phyloP scores from a whole-genome alignment of 1,140 invertebrate genomes.

The Eriosoma lanigerum region DNA sequence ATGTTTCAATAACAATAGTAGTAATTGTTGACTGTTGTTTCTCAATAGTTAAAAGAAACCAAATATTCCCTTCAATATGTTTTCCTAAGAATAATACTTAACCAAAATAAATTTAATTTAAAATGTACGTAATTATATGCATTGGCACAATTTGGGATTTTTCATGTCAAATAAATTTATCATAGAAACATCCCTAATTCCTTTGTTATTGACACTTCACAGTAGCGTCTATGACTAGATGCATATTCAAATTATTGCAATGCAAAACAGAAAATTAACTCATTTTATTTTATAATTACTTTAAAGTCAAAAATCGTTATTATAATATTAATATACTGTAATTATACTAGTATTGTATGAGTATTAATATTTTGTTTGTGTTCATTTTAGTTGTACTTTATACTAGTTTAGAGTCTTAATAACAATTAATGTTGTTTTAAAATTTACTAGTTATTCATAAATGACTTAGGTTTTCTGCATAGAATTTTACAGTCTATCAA shows the following conservation, averaged over 20 bases:
- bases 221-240: not conserved
- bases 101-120: not conserved
- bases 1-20: not conserved
- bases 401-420: not conserved
- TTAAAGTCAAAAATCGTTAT: no score
- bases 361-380: not conserved
- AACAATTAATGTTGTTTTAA: not conserved
- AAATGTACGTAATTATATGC: not conserved
- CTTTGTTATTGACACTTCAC: not conserved
- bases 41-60: conserved; percentile 9
- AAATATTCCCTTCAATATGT: not conserved
- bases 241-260: not conserved
- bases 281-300: not conserved
- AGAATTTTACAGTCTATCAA: conserved; percentile 11
- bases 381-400: not conserved
- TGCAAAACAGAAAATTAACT: not conserved
- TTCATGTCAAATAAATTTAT: not conserved
- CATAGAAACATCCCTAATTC: not conserved
- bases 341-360: not conserved
- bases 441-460: not conserved
- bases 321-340: not conserved
- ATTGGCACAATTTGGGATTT: not conserved
- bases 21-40: not conserved
- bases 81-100: not conserved
- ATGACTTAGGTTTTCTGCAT: not conserved